Evolutionary conservation across 2,888 invertebrate species (phyloP), one percentile per base, ranked within the genome.

Genomic region (Xanthorhoe spadicearia): DNA sequence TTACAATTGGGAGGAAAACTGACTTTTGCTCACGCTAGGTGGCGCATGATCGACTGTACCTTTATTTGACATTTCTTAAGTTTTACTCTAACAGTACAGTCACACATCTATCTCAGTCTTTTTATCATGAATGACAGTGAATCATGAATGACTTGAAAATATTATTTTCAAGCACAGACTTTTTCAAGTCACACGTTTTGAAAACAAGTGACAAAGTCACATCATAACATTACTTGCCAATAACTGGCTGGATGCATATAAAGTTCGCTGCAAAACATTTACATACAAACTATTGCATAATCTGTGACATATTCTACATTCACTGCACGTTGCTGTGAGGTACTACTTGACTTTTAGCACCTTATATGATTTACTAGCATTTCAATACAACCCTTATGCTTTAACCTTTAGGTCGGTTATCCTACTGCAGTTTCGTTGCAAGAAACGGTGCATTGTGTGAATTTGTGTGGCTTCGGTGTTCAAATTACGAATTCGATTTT

Each of bases 401-500:
- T 10, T 38, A 18, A 10, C 1, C 0, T 9, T 61, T 15, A 61
- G 48, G 48, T 55, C 15, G 17, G 7, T 13, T 51, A 60, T 60
- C 15, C 28, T 3, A 60, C 10, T 13, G 8, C n/a, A 3, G 43
- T 17, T 23, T 43, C 23, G 15, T 19, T 18, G 53, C 35, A 49
- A 55, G 43, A 43, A 50, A 59, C 54, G 54, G 54, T 61, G 60
- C 46, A 54, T 32, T 54, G 61, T 53, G 48, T 61, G 61, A 53
- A 61, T 48, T 61, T 55, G 61, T 54, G 9, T 10, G 61, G 61
- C 49, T 55, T 61, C 61, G 49, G 18, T 49, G 60, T 52, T 53
- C 53, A 18, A 52, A 32, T 61, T 61, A 55, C 54, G 35, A 48
- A 48, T 61, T 54, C 53, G 54, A 61, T 61, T 61, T 61, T 61